Conservation (phyloP, 2,797 vertebrate species). For the Trachops cirrhosus region DNA sequence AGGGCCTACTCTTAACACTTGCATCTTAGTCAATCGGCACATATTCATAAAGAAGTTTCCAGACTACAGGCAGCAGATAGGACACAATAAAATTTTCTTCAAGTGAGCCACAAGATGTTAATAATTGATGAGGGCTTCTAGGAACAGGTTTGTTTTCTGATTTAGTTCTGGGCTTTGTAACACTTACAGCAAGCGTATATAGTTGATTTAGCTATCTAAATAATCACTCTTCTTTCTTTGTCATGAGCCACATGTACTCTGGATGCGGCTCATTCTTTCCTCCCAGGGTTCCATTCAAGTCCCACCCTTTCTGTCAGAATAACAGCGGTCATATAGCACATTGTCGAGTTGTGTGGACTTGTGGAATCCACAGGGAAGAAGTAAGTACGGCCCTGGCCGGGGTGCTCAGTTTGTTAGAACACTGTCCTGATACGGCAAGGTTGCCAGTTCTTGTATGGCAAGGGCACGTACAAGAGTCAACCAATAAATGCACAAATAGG, state of each 20-base stretch:
- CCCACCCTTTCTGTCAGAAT: neutral
- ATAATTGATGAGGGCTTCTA: neutral
- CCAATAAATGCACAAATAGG: neutral
- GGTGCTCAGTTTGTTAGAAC: neutral
- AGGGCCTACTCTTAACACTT: neutral
- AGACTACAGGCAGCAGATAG: neutral
- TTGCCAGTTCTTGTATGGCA: neutral
- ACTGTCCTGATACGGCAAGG: neutral
- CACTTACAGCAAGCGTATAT: neutral
- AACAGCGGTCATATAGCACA: neutral
- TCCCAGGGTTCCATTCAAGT: neutral
- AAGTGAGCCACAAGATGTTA: neutral
- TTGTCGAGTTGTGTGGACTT: neutral
- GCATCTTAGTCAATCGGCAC: neutral
- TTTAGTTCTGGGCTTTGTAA: conserved; percentile 16
- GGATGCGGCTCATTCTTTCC: neutral
- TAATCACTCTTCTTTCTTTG: neutral
- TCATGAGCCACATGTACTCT: neutral
- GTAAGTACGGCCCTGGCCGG: neutral
- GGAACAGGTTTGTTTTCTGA: conserved; percentile 9
- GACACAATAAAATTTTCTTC: neutral
- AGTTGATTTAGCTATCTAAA: neutral
- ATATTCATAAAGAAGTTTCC: neutral
- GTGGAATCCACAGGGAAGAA: neutral
- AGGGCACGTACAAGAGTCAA: neutral